Evolutionary conservation across 2,888 invertebrate species (phyloP).

Genomic region (Hypolimnas misippus): DNA sequence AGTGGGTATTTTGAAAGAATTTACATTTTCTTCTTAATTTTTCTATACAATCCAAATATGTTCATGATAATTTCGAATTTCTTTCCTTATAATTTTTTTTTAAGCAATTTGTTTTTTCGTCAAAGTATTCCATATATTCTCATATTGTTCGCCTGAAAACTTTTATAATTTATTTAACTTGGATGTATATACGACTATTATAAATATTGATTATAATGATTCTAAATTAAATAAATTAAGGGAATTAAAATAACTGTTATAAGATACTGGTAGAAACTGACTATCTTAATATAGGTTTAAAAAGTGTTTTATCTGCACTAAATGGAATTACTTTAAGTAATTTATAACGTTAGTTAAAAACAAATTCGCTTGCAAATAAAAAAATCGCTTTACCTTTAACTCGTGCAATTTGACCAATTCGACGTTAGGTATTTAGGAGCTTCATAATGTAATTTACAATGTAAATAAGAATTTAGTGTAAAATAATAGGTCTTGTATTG

Average conservation of each 20-base stretch:
- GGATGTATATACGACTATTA: background rate
- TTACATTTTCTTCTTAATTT: background rate
- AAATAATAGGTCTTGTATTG: constrained; percentile 19
- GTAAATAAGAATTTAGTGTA: constrained; percentile 40
- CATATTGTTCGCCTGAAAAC: too few species aligned
- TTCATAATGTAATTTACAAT: constrained; percentile 47
- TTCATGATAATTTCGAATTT: background rate
- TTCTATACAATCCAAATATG: background rate
- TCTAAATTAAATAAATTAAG: background rate
- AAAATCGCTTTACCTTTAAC: constrained; percentile 66
- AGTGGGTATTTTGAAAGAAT: too few species aligned
- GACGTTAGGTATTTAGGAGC: constrained; percentile 44
- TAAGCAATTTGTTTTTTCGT: too few species aligned
- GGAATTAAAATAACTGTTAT: background rate
- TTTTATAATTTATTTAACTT: background rate
- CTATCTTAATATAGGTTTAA: background rate
- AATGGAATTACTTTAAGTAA: background rate
- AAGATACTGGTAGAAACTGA: constrained; percentile 8
- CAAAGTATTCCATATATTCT: too few species aligned
- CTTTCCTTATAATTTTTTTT: background rate
- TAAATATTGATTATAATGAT: background rate
- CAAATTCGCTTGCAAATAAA: constrained; percentile 53
- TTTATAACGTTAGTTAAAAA: background rate
- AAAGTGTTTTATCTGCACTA: constrained; percentile 15
- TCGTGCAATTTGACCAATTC: constrained; percentile 73